phyloP scores from a whole-genome alignment of 37 sponge, comb jelly and placozoan genomes.

The Dysidea cf. avara region DNA sequence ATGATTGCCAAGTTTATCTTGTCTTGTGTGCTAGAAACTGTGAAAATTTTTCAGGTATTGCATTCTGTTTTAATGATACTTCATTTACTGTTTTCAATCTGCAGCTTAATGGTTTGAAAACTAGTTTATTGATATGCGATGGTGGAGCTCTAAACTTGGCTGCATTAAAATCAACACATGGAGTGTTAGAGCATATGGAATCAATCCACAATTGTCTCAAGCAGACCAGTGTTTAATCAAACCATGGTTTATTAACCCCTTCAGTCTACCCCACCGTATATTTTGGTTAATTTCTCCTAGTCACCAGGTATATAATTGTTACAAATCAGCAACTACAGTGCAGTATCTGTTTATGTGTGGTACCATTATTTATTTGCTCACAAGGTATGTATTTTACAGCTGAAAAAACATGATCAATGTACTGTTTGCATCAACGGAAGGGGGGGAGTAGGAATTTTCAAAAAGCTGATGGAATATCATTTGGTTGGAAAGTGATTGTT shows the following conservation, averaged over 20 bases:
- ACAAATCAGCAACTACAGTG: too few species aligned
- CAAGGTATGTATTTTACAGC: too few species aligned
- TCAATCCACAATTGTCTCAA: neutral
- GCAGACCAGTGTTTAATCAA: neutral
- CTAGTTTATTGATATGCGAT: conserved; percentile 5
- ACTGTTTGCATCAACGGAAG: neutral
- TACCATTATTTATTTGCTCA: too few species aligned
- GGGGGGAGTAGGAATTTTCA: neutral
- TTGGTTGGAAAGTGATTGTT: conserved; percentile 7
- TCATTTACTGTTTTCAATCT: too few species aligned
- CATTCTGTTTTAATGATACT: too few species aligned
- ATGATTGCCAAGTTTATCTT: conserved; percentile 9
- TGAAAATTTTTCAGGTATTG: too few species aligned
- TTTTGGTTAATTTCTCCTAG: conserved; percentile 5
- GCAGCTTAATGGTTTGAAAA: too few species aligned
- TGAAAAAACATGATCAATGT: conserved; percentile 22
- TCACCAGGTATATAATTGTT: neutral
- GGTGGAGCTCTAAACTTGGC: neutral
- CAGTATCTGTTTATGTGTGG: too few species aligned
- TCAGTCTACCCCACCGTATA: neutral
- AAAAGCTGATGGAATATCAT: neutral
- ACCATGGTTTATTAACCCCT: neutral
- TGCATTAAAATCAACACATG: neutral
- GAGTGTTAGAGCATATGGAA: neutral
- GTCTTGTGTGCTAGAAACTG: too few species aligned